Conservation (phyloP, 2,888 invertebrate species). For the Melieria omissa region DNA sequence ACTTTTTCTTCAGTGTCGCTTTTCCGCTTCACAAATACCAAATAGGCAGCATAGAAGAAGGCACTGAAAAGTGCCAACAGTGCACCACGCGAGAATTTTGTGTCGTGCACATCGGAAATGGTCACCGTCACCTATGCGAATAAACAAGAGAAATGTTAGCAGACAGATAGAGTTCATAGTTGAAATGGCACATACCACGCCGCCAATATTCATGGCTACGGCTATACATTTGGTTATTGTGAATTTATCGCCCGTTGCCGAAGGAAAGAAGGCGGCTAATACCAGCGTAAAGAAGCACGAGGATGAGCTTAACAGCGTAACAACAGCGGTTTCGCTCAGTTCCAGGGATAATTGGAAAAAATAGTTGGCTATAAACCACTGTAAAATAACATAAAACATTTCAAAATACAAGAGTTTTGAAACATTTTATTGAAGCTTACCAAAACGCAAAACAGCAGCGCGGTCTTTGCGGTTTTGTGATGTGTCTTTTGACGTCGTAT, state of each 20-base stretch:
- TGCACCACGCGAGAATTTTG: conserved; percentile 80
- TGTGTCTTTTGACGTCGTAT: conserved; percentile 74
- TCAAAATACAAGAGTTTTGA: conserved; percentile 3
- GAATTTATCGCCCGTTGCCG: conserved; percentile 83
- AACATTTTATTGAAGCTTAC: conserved; percentile 68
- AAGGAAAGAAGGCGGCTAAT: conserved; percentile 87
- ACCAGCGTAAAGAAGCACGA: conserved; percentile 90
- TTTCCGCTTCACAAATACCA: conserved; percentile 86
- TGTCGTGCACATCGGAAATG: conserved; percentile 78
- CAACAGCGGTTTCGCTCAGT: conserved; percentile 85
- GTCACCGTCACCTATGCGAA: conserved; percentile 77
- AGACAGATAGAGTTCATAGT: no score
- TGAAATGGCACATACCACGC: conserved; percentile 73
- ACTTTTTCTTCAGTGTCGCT: conserved; percentile 93
- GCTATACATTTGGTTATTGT: conserved; percentile 87
- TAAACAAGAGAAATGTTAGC: conserved; percentile 10
- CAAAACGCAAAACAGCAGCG: conserved; percentile 85
- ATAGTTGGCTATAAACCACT: conserved; percentile 97
- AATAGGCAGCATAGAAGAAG: conserved; percentile 88
- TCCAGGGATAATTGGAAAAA: conserved; percentile 89
- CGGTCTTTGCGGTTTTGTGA: conserved; percentile 82
- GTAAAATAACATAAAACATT: conserved; percentile 51
- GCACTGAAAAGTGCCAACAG: conserved; percentile 87
- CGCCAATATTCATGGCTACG: conserved; percentile 80
- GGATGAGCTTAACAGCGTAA: conserved; percentile 88